phyloP scores from a whole-genome alignment of 2,797 vertebrate species.

The Poecile montanus region DNA sequence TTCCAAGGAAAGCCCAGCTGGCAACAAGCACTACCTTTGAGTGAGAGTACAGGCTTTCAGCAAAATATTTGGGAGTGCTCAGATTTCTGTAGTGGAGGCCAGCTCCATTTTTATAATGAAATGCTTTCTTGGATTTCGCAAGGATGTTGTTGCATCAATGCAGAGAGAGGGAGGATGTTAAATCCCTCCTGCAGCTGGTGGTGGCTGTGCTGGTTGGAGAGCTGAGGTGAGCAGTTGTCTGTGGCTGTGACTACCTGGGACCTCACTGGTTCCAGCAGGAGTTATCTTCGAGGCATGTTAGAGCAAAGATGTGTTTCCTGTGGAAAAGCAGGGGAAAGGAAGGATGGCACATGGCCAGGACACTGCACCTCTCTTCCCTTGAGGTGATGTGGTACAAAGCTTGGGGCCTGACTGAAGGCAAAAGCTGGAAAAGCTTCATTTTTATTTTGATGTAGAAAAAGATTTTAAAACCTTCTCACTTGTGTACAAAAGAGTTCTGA shows the following conservation, averaged over 20 bases:
- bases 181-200: not conserved
- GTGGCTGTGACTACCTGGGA: not conserved
- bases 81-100: not conserved
- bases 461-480: fast-evolving
- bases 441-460: not conserved
- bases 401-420: not conserved
- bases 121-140: not conserved
- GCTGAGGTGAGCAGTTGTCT: not conserved
- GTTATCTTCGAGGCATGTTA: not conserved
- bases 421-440: not conserved
- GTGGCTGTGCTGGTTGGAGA: not conserved
- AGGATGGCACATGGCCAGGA: not conserved
- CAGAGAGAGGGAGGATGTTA: not conserved
- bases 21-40: not conserved
- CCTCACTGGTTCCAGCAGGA: not conserved
- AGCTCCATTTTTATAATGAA: not conserved
- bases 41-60: not conserved
- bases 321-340: not conserved
- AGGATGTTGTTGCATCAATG: not conserved
- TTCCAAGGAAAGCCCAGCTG: not conserved
- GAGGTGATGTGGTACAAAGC: not conserved
- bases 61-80: not conserved
- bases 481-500: not conserved
- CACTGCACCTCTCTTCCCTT: not conserved
- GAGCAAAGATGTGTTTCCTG: not conserved